Conservation (phyloP, 1,140 invertebrate species). For the Trichonephila clavata region DNA sequence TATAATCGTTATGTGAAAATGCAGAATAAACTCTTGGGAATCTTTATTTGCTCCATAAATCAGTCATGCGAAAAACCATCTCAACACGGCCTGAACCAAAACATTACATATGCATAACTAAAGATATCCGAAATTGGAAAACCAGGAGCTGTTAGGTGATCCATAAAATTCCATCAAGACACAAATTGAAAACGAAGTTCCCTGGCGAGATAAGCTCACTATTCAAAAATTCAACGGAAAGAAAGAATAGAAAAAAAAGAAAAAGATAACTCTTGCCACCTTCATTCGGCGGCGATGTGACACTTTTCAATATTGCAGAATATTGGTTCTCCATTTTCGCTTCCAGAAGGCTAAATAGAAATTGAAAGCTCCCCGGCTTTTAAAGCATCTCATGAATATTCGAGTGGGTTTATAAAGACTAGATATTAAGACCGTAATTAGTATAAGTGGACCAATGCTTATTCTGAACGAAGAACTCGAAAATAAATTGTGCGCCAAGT, state of each 20-base stretch:
- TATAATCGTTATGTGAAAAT: neutral
- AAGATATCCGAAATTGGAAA: conserved; percentile 28
- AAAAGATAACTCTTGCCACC: conserved; percentile 26
- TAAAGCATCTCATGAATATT: conserved; percentile 47
- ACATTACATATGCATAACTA: neutral
- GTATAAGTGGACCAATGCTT: neutral
- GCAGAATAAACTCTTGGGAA: neutral
- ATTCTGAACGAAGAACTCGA: neutral
- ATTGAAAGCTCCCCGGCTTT: conserved; percentile 33
- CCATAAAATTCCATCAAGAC: conserved; percentile 31
- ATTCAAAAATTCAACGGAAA: conserved; percentile 25
- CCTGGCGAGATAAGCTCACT: conserved; percentile 3
- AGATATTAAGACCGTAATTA: conserved; percentile 18
- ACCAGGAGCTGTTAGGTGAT: conserved; percentile 37
- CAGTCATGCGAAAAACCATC: neutral
- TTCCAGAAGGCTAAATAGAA: conserved; percentile 25
- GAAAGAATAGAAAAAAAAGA: neutral
- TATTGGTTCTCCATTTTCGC: conserved; percentile 7
- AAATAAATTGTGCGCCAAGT: neutral
- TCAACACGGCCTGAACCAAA: neutral
- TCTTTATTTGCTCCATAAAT: neutral
- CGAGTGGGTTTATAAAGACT: neutral
- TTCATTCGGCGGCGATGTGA: neutral
- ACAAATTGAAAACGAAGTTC: conserved; percentile 38
- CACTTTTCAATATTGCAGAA: conserved; percentile 12